These are phyloP conservation scores for Sebastes vulpes DNA, from an alignment of 2,797 vertebrate genomes.

Conservation along the genomic window DNA sequence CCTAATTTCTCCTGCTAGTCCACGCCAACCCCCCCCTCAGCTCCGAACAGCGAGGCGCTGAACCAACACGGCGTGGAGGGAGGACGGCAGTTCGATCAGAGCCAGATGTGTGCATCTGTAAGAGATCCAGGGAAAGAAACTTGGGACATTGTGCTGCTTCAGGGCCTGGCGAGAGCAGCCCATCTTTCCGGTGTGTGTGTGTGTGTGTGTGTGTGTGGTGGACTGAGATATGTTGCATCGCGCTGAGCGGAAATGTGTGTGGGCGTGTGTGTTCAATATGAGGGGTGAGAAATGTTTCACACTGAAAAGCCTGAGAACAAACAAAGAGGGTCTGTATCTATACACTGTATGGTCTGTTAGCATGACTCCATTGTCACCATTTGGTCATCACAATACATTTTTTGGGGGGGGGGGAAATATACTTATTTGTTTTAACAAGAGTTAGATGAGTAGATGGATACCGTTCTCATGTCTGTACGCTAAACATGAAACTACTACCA, in stretches of 20 bases:
- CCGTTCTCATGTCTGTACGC: too few relatives aligned
- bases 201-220: background rate
- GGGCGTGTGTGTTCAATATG: slow-evolving; percentile 4
- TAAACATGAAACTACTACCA: too few relatives aligned
- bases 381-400: background rate
- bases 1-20: slow-evolving; percentile 23
- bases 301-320: slow-evolving; percentile 3
- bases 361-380: background rate
- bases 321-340: slow-evolving; percentile 10
- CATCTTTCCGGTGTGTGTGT: slow-evolving; percentile 33
- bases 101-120: slow-evolving; percentile 75
- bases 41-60: background rate
- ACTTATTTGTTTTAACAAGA: background rate
- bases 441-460: background rate
- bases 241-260: slow-evolving; percentile 4
- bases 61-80: slow-evolving; percentile 24
- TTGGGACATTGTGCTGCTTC: slow-evolving; percentile 41
- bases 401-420: too few relatives aligned
- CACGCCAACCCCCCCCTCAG: slow-evolving; percentile 12
- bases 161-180: slow-evolving; percentile 27
- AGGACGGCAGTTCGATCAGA: slow-evolving; percentile 56
- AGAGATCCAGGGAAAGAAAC: slow-evolving; percentile 45
- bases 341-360: background rate
- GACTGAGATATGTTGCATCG: slow-evolving; percentile 41
- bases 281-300: background rate